Evolutionary conservation across 2,888 invertebrate genomes (phyloP).

Genomic region (Agrenia bidenticulata): DNA sequence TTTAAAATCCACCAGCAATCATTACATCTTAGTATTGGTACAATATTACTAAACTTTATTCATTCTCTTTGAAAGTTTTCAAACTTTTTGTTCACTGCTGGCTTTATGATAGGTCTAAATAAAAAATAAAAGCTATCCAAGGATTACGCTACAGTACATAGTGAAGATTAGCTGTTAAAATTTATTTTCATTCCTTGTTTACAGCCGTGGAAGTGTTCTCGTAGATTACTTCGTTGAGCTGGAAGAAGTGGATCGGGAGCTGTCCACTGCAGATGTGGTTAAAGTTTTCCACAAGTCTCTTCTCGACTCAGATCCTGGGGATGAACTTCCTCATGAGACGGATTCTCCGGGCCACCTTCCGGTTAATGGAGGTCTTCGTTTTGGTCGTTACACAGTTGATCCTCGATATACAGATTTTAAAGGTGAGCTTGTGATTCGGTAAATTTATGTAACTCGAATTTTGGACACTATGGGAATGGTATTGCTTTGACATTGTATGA

Average conservation of each 20-base stretch:
- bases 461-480: not conserved
- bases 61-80: too few relatives aligned
- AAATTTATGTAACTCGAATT: not conserved
- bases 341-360: conserved; percentile 53
- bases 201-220: conserved; percentile 78
- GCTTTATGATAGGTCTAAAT: too few relatives aligned
- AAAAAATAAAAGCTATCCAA: too few relatives aligned
- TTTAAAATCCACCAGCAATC: too few relatives aligned
- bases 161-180: too few relatives aligned
- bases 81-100: too few relatives aligned
- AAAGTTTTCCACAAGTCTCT: conserved; percentile 67
- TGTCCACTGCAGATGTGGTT: conserved; percentile 72
- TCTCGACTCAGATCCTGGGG: conserved; percentile 39
- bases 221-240: conserved; percentile 86
- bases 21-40: too few relatives aligned
- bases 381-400: conserved; percentile 81
- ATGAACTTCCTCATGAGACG: conserved; percentile 57
- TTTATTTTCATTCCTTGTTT: too few relatives aligned
- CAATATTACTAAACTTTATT: too few relatives aligned
- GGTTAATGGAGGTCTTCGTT: conserved; percentile 54
- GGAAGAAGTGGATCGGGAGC: conserved; percentile 69
- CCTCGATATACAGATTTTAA: conserved; percentile 84
- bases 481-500: too few relatives aligned
- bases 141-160: too few relatives aligned
- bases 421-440: conserved; percentile 61